phyloP scores from a whole-genome alignment of 2,888 invertebrate genomes.

The Cantharis rustica region DNA sequence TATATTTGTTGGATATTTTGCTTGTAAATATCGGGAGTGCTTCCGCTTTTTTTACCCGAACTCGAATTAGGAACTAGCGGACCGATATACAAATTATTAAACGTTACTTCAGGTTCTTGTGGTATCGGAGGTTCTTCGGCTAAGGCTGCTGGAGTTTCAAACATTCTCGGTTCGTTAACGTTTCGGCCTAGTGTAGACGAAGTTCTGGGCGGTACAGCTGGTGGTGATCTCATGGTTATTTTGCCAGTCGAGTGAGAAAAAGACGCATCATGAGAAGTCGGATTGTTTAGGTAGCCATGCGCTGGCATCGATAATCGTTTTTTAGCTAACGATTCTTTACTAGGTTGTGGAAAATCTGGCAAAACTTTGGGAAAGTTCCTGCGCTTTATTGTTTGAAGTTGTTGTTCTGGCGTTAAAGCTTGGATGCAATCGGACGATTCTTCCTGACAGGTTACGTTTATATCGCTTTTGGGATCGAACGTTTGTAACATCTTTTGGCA shows the following conservation, averaged over 20 bases:
- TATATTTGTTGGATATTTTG: slow-evolving; percentile 48
- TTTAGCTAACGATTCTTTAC: slow-evolving; percentile 47
- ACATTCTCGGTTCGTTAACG: slow-evolving; percentile 38
- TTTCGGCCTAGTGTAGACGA: slow-evolving; percentile 67
- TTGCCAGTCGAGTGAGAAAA: slow-evolving; percentile 47
- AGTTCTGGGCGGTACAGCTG: slow-evolving; percentile 76
- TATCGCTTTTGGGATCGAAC: slow-evolving; percentile 59
- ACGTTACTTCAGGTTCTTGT: slow-evolving; percentile 58
- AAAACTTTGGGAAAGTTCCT: slow-evolving; percentile 85
- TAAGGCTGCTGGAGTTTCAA: slow-evolving; percentile 57
- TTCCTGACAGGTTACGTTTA: slow-evolving; percentile 78
- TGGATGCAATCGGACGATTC: slow-evolving; percentile 55
- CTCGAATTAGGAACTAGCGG: slow-evolving; percentile 58
- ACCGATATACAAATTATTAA: slow-evolving; percentile 62
- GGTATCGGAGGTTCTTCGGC: slow-evolving; percentile 58
- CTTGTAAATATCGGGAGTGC: slow-evolving; percentile 31
- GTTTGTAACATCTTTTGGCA: slow-evolving; percentile 47
- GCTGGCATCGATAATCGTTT: slow-evolving; percentile 72
- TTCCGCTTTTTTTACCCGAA: slow-evolving; percentile 34
- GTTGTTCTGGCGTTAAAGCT: slow-evolving; percentile 69
- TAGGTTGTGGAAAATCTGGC: slow-evolving; percentile 69
- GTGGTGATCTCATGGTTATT: slow-evolving; percentile 58
- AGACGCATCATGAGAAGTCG: slow-evolving; percentile 42
- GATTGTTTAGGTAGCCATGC: slow-evolving; percentile 49
- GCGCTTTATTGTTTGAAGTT: slow-evolving; percentile 72